These are phyloP conservation scores for Caenorhabditis parvicauda DNA, from an alignment of 2,888 invertebrate genomes.

Conservation along the genomic window DNA sequence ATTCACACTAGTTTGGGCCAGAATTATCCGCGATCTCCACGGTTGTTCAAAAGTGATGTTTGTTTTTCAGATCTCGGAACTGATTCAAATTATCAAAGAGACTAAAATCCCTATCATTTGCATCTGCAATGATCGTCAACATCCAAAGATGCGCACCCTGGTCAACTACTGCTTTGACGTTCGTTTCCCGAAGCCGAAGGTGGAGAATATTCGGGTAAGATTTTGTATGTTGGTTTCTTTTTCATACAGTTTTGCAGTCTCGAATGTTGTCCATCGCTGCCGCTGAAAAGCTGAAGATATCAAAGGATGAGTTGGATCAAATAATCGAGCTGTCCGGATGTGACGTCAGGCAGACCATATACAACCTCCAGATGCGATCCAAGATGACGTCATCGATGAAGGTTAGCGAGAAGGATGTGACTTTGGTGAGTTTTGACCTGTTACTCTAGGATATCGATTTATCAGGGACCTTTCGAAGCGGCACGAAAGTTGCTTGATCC, in stretches of 20 bases:
- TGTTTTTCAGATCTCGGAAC: slow-evolving; percentile 70
- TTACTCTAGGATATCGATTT: not conserved
- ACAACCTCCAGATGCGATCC: slow-evolving; percentile 81
- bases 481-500: slow-evolving; percentile 70
- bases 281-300: slow-evolving; percentile 80
- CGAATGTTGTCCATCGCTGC: slow-evolving; percentile 87
- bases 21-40: too few species aligned
- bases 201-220: slow-evolving; percentile 83
- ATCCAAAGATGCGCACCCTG: slow-evolving; percentile 80
- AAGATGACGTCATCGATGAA: slow-evolving; percentile 64
- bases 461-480: slow-evolving; percentile 62
- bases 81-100: slow-evolving; percentile 85
- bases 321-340: slow-evolving; percentile 78
- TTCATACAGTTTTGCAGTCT: slow-evolving; percentile 68
- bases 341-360: slow-evolving; percentile 75
- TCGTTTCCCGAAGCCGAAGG: slow-evolving; percentile 77
- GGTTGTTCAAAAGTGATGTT: too few species aligned
- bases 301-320: slow-evolving; percentile 76
- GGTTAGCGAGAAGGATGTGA: slow-evolving; percentile 78
- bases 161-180: slow-evolving; percentile 92
- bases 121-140: slow-evolving; percentile 89
- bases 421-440: slow-evolving; percentile 69
- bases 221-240: slow-evolving; percentile 34
- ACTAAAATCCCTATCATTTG: slow-evolving; percentile 86
- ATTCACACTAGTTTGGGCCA: too few species aligned